Base-by-base conservation (phyloP, 2,888 invertebrate genomes). In the Erebia palarica region DNA sequence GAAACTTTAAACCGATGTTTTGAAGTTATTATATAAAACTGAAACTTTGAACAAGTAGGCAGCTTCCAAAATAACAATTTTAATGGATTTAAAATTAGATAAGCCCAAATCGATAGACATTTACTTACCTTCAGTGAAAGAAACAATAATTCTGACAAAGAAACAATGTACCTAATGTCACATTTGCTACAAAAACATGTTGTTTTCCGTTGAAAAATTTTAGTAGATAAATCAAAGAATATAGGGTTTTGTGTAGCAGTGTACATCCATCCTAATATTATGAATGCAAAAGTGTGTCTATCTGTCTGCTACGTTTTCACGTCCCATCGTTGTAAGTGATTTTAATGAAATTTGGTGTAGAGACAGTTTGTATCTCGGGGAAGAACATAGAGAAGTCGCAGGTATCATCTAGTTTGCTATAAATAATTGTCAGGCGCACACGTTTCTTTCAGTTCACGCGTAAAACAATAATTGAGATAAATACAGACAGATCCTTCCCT, bases 181-280 rank as follows among this genome's bases (percentile, higher is more conserved):
- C 11, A 47, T 47, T 66, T 66, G 66, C 66, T 66, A 21, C 10
- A n/a, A n/a, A 47, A 47, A 58, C 47, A 47, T 47, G 47, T 13
- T 47, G 13, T 47, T 11, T 47, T 44, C 11, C 44, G 44, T 44
- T 13, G 47, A 11, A 47, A 47, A 47, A 47, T 47, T 11, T 7
- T 1, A 3, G 11, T 11, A 47, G 3, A 11, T 47, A 11, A 3
- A 44, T 44, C 1, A 1, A 47, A 3, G 36, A 49, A 49, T 18
- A 49, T 49, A n/a, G 21, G 27, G 21, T 16, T 49, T 11, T 47
- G 21, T 9, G 51, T 16, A 36, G 9, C 11, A 27, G 11, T 8
- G 8, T 64, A 21, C 1, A 18, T 36, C 36, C 36, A 36, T 5
- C 5, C 7, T 36, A 36, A 36, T 36, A 36, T 36, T 36, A 7